phyloP scores from a whole-genome alignment of 2,888 invertebrate genomes.

The Argyresthia albistria region DNA sequence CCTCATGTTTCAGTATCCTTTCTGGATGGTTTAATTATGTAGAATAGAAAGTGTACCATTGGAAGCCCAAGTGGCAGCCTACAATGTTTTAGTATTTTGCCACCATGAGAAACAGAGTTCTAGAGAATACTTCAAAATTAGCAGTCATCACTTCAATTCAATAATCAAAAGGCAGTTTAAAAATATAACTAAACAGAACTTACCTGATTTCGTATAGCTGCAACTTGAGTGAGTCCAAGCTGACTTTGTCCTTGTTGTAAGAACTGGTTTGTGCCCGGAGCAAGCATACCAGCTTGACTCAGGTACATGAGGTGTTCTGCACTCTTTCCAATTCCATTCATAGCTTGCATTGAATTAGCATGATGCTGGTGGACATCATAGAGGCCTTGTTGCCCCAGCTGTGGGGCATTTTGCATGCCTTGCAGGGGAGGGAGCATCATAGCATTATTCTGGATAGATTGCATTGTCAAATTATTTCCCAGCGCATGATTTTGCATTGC shows the following conservation, averaged over 20 bases:
- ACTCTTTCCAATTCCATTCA: constrained; percentile 65
- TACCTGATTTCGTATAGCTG: constrained; percentile 64
- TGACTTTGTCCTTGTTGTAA: constrained; percentile 76
- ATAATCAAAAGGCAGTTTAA: too few species aligned
- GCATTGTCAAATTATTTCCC: constrained; percentile 46
- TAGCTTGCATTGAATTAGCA: constrained; percentile 60
- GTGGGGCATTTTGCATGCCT: constrained; percentile 65
- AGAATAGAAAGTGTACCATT: too few species aligned
- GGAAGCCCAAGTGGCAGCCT: too few species aligned
- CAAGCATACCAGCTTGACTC: constrained; percentile 68
- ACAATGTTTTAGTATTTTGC: too few species aligned
- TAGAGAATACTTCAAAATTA: too few species aligned
- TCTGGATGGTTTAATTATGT: too few species aligned
- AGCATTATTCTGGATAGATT: constrained; percentile 52
- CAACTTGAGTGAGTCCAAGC: constrained; percentile 63
- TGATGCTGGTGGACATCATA: constrained; percentile 66
- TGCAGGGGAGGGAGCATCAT: constrained; percentile 65
- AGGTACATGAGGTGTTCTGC: constrained; percentile 67
- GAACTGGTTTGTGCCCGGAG: constrained; percentile 74
- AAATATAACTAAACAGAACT: constrained; percentile 14
- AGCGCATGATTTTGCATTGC: constrained; percentile 58
- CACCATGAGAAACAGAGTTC: too few species aligned
- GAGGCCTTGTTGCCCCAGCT: constrained; percentile 63
- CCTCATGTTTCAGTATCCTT: too few species aligned
- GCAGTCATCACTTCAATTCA: too few species aligned